Evolutionary conservation across 53 echinoderm and acorn worm species (phyloP), one percentile per base, ranked within the genome.

Genomic region (Temnopleurus reevesii): DNA sequence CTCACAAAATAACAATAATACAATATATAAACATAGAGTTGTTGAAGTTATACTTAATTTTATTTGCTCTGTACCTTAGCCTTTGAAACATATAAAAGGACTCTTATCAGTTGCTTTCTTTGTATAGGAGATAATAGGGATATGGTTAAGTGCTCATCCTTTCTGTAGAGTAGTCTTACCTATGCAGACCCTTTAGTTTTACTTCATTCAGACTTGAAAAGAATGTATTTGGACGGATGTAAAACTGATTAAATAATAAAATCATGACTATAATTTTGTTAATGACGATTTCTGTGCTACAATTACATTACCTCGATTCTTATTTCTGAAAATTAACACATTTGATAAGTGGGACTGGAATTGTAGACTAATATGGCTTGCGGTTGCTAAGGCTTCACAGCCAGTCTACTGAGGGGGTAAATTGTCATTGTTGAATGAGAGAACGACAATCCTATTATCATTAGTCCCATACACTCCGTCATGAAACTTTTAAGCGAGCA

Each of bases 331-430:
- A n/a, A n/a, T n/a, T n/a, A n/a, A n/a, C n/a, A n/a, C n/a, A n/a
- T 41, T 5, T 71, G 21, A 21, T 8, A 71, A 8, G n/a, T 41
- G 21, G 41, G 38, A 38, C 63, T 36, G 8, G 41, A n/a, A 49
- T n/a, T 41, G 5, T 71, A 71, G 71, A 71, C 71, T 71, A 71
- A 41, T 71, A 41, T 21, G 41, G 71, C 71, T 8, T 71, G 41
- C 41, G 71, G 71, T 71, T 71, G 71, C 71, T 71, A 71, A n/a
- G 71, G 63, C 17, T 63, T n/a, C 27, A 58, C 58, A 63, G 33
- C 18, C 63, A 71, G 1, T 71, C n/a, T 34, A 63, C 33, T 41
- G 41, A n/a, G 23, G 71, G 71, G 71, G 19, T 4, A n/a, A 4
- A 71, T 63, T 31, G 4, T 30, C 34, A 71, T 71, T 71, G 21